Conservation (phyloP, 2,797 vertebrate genomes). For the Cygnus olor region DNA sequence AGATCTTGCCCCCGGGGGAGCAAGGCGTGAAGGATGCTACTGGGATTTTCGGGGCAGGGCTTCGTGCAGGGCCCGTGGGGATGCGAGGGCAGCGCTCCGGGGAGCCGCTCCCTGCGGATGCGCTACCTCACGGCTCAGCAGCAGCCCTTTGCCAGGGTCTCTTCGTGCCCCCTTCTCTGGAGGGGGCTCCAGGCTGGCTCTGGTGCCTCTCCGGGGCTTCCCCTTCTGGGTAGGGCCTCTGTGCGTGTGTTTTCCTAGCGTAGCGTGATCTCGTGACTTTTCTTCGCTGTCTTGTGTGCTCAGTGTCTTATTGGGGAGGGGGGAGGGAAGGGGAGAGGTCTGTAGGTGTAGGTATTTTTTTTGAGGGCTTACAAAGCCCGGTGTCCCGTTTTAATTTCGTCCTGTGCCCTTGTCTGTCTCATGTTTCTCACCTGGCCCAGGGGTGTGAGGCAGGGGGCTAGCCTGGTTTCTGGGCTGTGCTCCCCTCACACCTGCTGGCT, state of each 20-base stretch:
- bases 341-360: conserved; percentile 54
- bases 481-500: neutral
- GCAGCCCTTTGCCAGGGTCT: conserved; percentile 11
- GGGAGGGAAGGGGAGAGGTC: neutral
- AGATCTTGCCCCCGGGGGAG: neutral
- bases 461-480: neutral
- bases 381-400: conserved; percentile 30
- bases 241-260: neutral
- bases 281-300: conserved; percentile 44
- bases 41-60: neutral
- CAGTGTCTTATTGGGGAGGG: neutral
- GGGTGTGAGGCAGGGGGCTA: neutral
- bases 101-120: neutral
- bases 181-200: neutral
- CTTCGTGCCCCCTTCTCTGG: neutral
- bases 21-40: neutral
- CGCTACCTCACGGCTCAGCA: neutral
- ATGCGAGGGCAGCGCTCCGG: neutral
- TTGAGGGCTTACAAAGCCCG: neutral
- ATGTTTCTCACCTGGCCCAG: neutral
- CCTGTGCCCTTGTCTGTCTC: conserved; percentile 18
- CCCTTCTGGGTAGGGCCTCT: neutral
- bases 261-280: conserved; percentile 31
- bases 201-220: conserved; percentile 2
- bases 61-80: neutral